These are phyloP conservation scores for Sarcophaga rosellei DNA, from an alignment of 2,888 invertebrate species.

Conservation along the genomic window DNA sequence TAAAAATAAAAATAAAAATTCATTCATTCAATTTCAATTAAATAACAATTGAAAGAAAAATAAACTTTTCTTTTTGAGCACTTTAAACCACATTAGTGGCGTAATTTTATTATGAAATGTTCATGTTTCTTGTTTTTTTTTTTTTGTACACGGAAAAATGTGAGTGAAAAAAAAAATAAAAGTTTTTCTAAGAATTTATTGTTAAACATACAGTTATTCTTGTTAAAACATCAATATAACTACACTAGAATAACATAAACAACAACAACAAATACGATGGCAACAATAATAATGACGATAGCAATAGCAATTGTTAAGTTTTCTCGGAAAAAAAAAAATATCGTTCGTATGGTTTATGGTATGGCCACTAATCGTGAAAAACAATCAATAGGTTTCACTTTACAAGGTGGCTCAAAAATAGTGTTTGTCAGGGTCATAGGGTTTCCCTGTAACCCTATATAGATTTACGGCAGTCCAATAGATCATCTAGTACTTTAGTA, in stretches of 20 bases:
- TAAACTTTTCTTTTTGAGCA: constrained; percentile 51
- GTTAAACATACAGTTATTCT: constrained; percentile 45
- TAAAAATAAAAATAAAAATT: not conserved
- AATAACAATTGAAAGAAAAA: constrained; percentile 58
- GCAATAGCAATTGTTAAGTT: constrained; percentile 9
- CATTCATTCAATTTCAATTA: constrained; percentile 60
- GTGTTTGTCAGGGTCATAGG: too few species aligned
- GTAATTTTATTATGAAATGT: constrained; percentile 66
- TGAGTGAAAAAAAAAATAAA: constrained; percentile 16
- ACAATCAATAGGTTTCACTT: constrained; percentile 26
- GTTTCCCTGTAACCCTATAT: too few species aligned
- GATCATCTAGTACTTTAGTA: too few species aligned
- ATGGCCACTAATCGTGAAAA: not conserved
- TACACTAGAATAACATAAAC: constrained; percentile 15
- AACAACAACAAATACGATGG: not conserved
- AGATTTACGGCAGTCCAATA: too few species aligned
- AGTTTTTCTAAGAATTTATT: constrained; percentile 51
- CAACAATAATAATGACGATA: too few species aligned
- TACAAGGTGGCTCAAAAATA: constrained; percentile 10
- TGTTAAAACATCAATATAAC: not conserved
- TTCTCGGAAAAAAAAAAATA: constrained; percentile 22
- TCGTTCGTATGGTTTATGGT: not conserved
- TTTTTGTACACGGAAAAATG: not conserved
- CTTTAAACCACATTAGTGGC: constrained; percentile 66
- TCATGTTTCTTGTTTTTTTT: not conserved